Base-by-base conservation (phyloP, 2,113 vertebrate genomes). In the Dipodomys ordii region DNA sequence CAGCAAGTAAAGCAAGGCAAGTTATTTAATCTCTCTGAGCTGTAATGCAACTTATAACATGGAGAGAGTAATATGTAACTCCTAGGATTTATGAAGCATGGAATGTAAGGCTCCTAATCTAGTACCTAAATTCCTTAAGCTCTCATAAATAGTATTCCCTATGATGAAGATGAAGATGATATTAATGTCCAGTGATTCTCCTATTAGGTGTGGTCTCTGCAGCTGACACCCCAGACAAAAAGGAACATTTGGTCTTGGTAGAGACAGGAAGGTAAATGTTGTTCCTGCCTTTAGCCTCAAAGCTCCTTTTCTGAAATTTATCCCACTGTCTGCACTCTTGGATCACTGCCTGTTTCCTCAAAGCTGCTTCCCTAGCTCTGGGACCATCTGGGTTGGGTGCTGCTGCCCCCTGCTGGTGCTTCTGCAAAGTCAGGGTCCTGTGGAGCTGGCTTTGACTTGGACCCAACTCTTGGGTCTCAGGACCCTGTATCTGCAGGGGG, bases 401-500 rank as follows among this genome's bases (percentile, higher is more conserved):
- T 96, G 96, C 86, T 93, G 94, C 92, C 95, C 96, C 65, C 96
- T 96, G 79, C 94, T 96, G 96, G 90, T 94, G 22, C 23, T 4
- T 74, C 71, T 80, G 71, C 35, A 79, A 95, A 76, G 27, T 79
- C 72, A 32, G 32, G 49, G 44, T 87, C 32, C 9, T 23, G 11
- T 11, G 0, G 64, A 44, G 35, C 62, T 72, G 68, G 27, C 86
- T 96, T 91, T 97, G 92, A 96, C 92, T 89, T 57, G 67, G 80
- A 90, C 87, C 62, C 39, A 39, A 39, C 39, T 96, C 93, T 95
- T 44, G 49, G 67, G 90, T 81, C 97, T 92, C 97, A 99, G 99
- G 98, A 99, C 99, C 0, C 98, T 99, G 62, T 99, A 99, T 97
- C 98, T 99, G 83, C 99, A 99, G 98, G 99, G 99, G 0, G 87